Conservation (phyloP, 2,113 vertebrate species). For the Sinocyclocheilus anophthalmus region DNA sequence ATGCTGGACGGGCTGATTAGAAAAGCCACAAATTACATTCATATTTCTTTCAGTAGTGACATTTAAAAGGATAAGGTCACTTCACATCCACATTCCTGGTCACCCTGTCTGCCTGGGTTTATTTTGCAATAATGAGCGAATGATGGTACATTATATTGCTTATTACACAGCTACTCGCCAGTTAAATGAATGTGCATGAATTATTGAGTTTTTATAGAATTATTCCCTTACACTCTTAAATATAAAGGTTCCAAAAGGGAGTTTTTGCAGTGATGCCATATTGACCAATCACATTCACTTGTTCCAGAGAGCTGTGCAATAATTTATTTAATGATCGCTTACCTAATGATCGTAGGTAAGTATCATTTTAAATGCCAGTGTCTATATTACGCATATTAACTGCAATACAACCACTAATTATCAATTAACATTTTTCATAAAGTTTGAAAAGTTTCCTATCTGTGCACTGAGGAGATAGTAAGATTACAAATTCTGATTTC, state of each 20-base stretch:
- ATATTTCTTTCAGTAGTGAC: neutral
- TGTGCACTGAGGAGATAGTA: neutral
- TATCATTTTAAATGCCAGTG: neutral
- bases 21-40: conserved; percentile 26
- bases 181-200: neutral
- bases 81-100: neutral
- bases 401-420: neutral
- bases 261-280: neutral
- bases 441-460: neutral
- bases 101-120: neutral
- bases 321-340: neutral
- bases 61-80: neutral
- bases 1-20: conserved; percentile 59
- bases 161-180: neutral
- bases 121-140: conserved; percentile 2
- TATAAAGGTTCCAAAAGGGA: neutral
- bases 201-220: neutral
- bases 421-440: neutral
- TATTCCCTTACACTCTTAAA: neutral
- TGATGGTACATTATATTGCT: neutral
- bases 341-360: neutral
- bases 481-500: neutral
- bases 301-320: neutral
- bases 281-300: neutral
- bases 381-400: neutral